A percentile compares a stretch with the other conserved stretches of the same genome.
These are phyloP conservation scores for Parnassius mnemosyne DNA, from an alignment of 2,888 invertebrate genomes.

Conservation along the genomic window DNA sequence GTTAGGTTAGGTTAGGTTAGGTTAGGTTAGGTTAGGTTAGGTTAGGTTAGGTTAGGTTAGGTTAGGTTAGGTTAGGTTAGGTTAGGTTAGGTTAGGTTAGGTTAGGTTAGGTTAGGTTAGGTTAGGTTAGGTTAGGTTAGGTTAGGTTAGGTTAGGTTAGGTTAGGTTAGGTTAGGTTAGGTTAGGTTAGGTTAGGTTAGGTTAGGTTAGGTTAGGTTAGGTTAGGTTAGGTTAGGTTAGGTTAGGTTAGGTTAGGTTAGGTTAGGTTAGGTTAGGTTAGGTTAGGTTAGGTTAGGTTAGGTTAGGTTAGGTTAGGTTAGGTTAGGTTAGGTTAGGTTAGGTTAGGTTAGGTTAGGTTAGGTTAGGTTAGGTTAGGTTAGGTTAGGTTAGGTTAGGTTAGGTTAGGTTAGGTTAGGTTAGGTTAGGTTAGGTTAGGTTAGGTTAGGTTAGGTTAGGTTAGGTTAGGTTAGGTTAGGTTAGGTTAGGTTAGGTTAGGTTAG, in stretches of 20 bases:
- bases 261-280: conserved; percentile 28
- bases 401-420: conserved; percentile 32
- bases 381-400: conserved; percentile 28
- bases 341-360: conserved; percentile 24
- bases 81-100: conserved; percentile 26
- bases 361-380: conserved; percentile 27
- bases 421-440: conserved; percentile 36
- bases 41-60: conserved; percentile 11
- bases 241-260: no score
- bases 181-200: no score
- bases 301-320: conserved; percentile 21
- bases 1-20: conserved; percentile 8
- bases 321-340: conserved; percentile 21
- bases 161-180: conserved; percentile 14
- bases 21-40: conserved; percentile 4
- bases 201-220: conserved; percentile 23
- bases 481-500: conserved; percentile 16
- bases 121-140: conserved; percentile 28
- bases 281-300: conserved; percentile 19
- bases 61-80: conserved; percentile 21
- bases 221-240: conserved; percentile 31
- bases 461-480: conserved; percentile 34
- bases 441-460: conserved; percentile 36
- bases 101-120: conserved; percentile 27
- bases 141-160: conserved; percentile 28